Evolutionary conservation across 2,113 vertebrate genomes (phyloP).

Genomic region (Agapornis roseicollis): DNA sequence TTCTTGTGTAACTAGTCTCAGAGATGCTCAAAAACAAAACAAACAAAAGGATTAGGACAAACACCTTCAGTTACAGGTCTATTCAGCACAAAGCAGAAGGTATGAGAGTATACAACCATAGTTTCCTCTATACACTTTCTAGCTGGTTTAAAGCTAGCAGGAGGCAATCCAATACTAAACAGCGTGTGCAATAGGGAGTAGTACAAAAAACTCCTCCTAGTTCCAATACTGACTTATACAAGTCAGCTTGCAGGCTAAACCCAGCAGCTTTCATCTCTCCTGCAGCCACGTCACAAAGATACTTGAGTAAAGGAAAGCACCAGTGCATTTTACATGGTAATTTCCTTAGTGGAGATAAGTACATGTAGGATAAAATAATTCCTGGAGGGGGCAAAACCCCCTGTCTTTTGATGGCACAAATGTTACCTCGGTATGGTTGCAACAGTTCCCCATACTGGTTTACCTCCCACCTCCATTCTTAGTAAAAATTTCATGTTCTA

Average conservation of each 20-base stretch:
- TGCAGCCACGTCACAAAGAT: fast-evolving
- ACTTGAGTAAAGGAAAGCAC: not conserved
- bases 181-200: not conserved
- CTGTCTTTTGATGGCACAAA: not conserved
- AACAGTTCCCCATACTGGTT: not conserved
- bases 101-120: not conserved
- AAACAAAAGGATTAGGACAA: not conserved
- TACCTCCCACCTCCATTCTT: fast-evolving
- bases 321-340: not conserved
- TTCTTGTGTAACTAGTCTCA: not conserved
- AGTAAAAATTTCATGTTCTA: not conserved
- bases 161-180: not conserved
- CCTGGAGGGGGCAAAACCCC: fast-evolving
- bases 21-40: not conserved
- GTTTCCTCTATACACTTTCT: not conserved
- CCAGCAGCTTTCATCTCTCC: not conserved
- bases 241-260: not conserved
- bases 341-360: not conserved
- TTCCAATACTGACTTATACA: not conserved
- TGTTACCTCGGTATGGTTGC: not conserved
- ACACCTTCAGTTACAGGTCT: not conserved
- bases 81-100: not conserved
- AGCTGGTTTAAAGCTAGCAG: not conserved
- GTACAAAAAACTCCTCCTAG: not conserved
- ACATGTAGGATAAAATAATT: not conserved